phyloP scores from a whole-genome alignment of 2,113 vertebrate genomes.

The Archocentrus centrarchus region DNA sequence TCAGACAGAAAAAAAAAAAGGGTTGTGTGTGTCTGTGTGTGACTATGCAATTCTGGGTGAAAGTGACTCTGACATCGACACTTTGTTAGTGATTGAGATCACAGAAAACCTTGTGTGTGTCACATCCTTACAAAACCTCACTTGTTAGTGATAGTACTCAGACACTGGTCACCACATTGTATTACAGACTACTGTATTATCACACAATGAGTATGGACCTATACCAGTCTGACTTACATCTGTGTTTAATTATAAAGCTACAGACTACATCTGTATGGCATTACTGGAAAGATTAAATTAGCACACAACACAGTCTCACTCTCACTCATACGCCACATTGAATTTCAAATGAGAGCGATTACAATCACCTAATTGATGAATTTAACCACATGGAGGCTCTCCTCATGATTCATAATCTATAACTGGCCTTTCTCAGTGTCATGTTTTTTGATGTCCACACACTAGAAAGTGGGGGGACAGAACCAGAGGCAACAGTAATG shows the following conservation, averaged over 20 bases:
- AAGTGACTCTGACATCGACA: slow-evolving; percentile 64
- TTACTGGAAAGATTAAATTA: slow-evolving; percentile 80
- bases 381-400: slow-evolving; percentile 64
- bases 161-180: slow-evolving; percentile 61
- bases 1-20: background rate
- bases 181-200: slow-evolving; percentile 56
- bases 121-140: slow-evolving; percentile 66
- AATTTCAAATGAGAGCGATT: slow-evolving; percentile 74
- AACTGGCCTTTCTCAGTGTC: slow-evolving; percentile 52
- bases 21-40: slow-evolving; percentile 21
- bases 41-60: slow-evolving; percentile 56
- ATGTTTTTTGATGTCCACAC: slow-evolving; percentile 56
- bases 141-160: slow-evolving; percentile 56
- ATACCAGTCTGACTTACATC: slow-evolving; percentile 57
- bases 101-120: slow-evolving; percentile 65
- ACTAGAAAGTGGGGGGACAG: slow-evolving; percentile 43
- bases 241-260: slow-evolving; percentile 71
- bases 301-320: slow-evolving; percentile 74
- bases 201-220: slow-evolving; percentile 55
- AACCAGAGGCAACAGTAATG: slow-evolving; percentile 60
- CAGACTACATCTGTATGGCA: slow-evolving; percentile 70
- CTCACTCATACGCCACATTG: slow-evolving; percentile 79
- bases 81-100: slow-evolving; percentile 60
- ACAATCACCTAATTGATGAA: slow-evolving; percentile 81
- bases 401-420: slow-evolving; percentile 76